Conservation (phyloP, 2,888 invertebrate genomes). For the Aporophyla nigra region DNA sequence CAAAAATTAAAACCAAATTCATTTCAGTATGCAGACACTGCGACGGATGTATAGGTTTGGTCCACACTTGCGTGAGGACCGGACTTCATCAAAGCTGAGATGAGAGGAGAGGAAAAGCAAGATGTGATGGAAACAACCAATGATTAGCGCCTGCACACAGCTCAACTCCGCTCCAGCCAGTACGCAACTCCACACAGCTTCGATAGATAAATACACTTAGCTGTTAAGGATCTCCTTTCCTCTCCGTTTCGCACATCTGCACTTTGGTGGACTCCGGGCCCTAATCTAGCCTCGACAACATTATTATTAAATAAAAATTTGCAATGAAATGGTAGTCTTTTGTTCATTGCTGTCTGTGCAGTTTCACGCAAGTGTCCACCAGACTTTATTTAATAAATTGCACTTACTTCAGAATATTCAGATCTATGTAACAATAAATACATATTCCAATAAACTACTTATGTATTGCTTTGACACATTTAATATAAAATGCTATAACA, state of each 20-base stretch:
- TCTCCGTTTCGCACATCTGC: too few relatives aligned
- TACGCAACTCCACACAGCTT: too few relatives aligned
- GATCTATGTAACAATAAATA: constrained; percentile 25
- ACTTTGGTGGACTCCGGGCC: too few relatives aligned
- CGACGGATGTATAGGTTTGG: constrained; percentile 22
- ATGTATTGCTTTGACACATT: constrained; percentile 16
- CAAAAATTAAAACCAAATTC: constrained; percentile 42
- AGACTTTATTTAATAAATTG: constrained; percentile 1
- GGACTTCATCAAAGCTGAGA: too few relatives aligned
- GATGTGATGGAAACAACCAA: too few relatives aligned
- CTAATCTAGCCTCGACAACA: neutral
- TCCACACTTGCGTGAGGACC: constrained; percentile 6
- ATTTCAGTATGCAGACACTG: constrained; percentile 49
- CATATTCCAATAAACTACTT: constrained; percentile 8
- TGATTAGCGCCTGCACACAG: too few relatives aligned
- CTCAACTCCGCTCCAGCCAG: too few relatives aligned
- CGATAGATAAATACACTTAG: too few relatives aligned
- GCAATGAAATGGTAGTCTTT: neutral
- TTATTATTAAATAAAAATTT: neutral
- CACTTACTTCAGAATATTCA: constrained; percentile 32
- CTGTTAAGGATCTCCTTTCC: too few relatives aligned
- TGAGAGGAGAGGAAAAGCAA: too few relatives aligned
- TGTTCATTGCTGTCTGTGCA: neutral
- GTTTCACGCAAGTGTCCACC: constrained; percentile 20
- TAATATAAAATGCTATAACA: constrained; percentile 12